phyloP scores from a whole-genome alignment of 2,797 vertebrate species.

The Falco novaeseelandiae region DNA sequence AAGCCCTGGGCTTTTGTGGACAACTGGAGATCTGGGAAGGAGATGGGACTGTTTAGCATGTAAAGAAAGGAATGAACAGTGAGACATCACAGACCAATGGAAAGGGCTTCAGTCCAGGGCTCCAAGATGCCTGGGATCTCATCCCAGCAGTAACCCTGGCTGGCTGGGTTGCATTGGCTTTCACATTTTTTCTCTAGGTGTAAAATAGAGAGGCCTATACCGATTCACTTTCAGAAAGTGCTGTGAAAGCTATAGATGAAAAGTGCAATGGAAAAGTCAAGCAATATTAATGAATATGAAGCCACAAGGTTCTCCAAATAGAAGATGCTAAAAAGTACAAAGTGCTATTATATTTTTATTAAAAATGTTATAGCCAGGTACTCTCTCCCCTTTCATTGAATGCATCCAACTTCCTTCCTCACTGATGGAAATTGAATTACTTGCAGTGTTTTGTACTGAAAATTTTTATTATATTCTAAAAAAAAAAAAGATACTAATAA shows the following conservation, averaged over 20 bases:
- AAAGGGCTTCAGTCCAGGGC: not conserved
- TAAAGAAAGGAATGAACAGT: not conserved
- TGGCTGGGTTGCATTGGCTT: not conserved
- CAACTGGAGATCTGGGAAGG: not conserved
- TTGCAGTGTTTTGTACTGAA: conserved; percentile 63
- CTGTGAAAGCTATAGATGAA: conserved; percentile 18
- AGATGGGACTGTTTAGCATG: not conserved
- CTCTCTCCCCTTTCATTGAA: conserved; percentile 64
- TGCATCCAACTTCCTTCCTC: conserved; percentile 49
- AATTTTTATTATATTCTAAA: conserved; percentile 50
- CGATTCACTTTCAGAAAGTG: not conserved
- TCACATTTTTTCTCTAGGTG: not conserved
- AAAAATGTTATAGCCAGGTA: conserved; percentile 57
- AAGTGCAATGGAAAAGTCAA: conserved; percentile 8
- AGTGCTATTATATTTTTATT: conserved; percentile 65
- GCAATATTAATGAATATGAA: conserved; percentile 57
- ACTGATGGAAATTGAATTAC: conserved; percentile 69
- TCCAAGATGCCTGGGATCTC: not conserved
- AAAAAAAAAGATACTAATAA: conserved; percentile 59
- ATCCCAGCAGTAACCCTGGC: not conserved
- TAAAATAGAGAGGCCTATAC: not conserved
- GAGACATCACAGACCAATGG: rapidly evolving
- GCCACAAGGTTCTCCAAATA: conserved; percentile 6
- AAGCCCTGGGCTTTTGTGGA: not conserved
- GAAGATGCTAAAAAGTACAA: conserved; percentile 57